Conservation (phyloP, 37 sponge, comb jelly and placozoan genomes). For the Aphrocallistes beatrix region DNA sequence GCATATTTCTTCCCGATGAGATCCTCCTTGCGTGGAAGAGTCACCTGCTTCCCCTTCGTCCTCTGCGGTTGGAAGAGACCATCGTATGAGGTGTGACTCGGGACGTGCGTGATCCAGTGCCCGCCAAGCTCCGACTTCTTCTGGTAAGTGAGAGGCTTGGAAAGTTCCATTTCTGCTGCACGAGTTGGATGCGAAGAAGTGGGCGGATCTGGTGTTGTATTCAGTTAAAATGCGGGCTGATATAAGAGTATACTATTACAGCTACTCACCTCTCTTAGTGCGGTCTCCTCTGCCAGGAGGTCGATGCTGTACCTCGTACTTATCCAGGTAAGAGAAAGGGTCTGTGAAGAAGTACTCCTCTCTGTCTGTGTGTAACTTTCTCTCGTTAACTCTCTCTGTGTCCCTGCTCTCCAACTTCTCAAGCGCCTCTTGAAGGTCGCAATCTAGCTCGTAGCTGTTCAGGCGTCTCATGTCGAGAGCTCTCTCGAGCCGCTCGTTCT, state of each 20-base stretch:
- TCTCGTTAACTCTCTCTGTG: too few relatives aligned
- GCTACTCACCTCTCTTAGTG: too few relatives aligned
- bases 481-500: neutral
- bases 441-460: neutral
- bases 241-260: too few relatives aligned
- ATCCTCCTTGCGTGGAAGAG: neutral
- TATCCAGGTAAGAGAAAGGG: too few relatives aligned
- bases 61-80: neutral
- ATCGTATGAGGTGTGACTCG: neutral
- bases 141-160: neutral
- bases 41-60: neutral
- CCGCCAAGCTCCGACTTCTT: neutral
- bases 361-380: too few relatives aligned
- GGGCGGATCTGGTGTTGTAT: too few relatives aligned
- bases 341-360: too few relatives aligned
- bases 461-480: neutral
- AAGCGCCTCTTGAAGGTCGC: neutral
- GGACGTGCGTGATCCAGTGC: neutral
- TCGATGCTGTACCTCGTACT: too few relatives aligned
- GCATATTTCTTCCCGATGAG: neutral
- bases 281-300: too few relatives aligned
- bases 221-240: too few relatives aligned
- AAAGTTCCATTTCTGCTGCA: neutral
- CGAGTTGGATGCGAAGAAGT: too few relatives aligned
- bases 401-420: neutral